Evolutionary conservation across 1,140 invertebrate genomes (phyloP).

Genomic region (Onthophagus taurus): DNA sequence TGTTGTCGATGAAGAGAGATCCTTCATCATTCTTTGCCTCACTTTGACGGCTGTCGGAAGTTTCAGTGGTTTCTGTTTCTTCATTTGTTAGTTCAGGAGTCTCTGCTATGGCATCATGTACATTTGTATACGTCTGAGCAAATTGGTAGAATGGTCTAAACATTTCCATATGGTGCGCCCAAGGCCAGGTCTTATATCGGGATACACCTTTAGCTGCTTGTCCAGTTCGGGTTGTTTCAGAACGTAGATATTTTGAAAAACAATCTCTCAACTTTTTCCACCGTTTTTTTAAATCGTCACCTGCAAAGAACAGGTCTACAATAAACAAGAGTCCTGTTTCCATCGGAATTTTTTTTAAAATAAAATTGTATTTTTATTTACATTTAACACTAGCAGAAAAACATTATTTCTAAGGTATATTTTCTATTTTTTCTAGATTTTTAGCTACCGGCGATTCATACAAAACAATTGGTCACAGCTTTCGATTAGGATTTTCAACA

Average conservation of each 20-base stretch:
- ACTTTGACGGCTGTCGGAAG: too few relatives aligned
- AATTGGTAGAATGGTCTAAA: slow-evolving; percentile 13
- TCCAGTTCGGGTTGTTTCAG: slow-evolving; percentile 10
- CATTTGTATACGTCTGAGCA: neutral
- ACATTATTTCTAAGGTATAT: neutral
- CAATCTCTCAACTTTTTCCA: slow-evolving; percentile 12
- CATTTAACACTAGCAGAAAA: too few relatives aligned
- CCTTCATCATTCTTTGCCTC: too few relatives aligned
- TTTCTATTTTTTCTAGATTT: slow-evolving; percentile 11
- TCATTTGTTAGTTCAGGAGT: neutral
- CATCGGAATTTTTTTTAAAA: too few relatives aligned
- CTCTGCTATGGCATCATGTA: too few relatives aligned
- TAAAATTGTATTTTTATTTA: too few relatives aligned
- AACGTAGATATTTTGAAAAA: slow-evolving; percentile 6
- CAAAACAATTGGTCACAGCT: slow-evolving; percentile 14
- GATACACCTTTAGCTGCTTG: slow-evolving; percentile 10
- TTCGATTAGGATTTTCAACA: slow-evolving; percentile 13
- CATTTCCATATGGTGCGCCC: slow-evolving; percentile 13
- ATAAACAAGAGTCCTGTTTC: too few relatives aligned
- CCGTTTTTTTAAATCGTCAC: slow-evolving; percentile 7
- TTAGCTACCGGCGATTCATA: slow-evolving; percentile 14
- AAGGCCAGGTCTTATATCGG: slow-evolving; percentile 14
- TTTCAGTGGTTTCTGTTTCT: neutral
- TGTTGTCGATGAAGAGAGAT: too few relatives aligned
- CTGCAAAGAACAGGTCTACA: too few relatives aligned